phyloP scores from a whole-genome alignment of 2,888 invertebrate species.

The Trissoscelio sp. region DNA sequence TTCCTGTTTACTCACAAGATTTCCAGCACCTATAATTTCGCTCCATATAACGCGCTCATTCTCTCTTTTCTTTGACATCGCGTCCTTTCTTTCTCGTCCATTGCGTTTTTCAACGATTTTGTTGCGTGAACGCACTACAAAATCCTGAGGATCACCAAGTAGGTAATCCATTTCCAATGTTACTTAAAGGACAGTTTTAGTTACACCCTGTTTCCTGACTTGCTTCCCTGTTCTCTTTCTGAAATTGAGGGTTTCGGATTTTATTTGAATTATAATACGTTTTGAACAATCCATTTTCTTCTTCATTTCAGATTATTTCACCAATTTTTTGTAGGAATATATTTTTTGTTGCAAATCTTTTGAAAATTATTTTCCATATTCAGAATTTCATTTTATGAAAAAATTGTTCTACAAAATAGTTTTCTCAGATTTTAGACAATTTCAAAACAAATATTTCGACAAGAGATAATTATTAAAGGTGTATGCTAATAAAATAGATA shows the following conservation, averaged over 20 bases:
- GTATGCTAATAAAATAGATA: neutral
- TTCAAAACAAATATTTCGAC: too few species aligned
- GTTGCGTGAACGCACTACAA: slow-evolving; percentile 76
- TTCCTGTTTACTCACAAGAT: slow-evolving; percentile 81
- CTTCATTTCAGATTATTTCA: neutral
- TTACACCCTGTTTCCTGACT: slow-evolving; percentile 49
- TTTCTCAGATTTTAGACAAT: too few species aligned
- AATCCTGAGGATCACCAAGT: slow-evolving; percentile 58
- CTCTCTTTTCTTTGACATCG: slow-evolving; percentile 65
- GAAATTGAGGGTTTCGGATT: slow-evolving; percentile 34
- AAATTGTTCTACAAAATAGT: too few species aligned
- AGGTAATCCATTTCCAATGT: slow-evolving; percentile 72
- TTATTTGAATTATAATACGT: slow-evolving; percentile 6
- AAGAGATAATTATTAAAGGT: too few species aligned
- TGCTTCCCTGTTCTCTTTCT: slow-evolving; percentile 22
- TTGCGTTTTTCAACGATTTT: slow-evolving; percentile 69
- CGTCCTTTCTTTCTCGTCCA: slow-evolving; percentile 58
- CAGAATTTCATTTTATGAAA: too few species aligned
- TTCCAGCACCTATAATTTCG: slow-evolving; percentile 83
- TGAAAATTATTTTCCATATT: too few species aligned
- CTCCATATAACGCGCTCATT: slow-evolving; percentile 38
- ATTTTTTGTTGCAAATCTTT: too few species aligned
- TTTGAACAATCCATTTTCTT: neutral
- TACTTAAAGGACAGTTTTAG: slow-evolving; percentile 66
- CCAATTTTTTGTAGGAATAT: neutral